Conservation (phyloP, 2,888 invertebrate genomes). For the Morpho achilles region DNA sequence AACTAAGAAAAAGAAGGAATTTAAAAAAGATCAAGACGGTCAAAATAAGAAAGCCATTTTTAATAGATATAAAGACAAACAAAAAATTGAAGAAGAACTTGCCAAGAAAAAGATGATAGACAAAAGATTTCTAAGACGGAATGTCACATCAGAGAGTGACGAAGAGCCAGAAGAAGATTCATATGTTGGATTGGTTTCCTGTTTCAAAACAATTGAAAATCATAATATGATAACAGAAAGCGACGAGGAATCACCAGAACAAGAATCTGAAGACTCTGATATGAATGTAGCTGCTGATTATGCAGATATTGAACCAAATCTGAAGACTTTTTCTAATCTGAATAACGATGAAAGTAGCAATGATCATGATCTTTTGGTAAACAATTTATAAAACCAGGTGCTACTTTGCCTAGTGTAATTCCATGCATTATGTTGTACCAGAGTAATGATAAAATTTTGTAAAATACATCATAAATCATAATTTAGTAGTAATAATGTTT, state of each 20-base stretch:
- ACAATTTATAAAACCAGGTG: not conserved
- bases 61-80: constrained; percentile 71
- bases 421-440: too few relatives aligned
- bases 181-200: constrained; percentile 72
- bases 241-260: constrained; percentile 37
- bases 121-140: constrained; percentile 46
- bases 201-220: constrained; percentile 52
- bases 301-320: constrained; percentile 1
- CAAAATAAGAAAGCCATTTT: constrained; percentile 68
- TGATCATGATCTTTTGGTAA: constrained; percentile 19
- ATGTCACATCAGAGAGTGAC: constrained; percentile 72
- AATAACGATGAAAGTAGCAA: constrained; percentile 14
- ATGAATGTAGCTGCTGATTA: constrained; percentile 1
- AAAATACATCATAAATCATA: too few relatives aligned
- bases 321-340: constrained; percentile 4
- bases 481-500: too few relatives aligned
- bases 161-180: constrained; percentile 60
- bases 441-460: too few relatives aligned
- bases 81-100: constrained; percentile 68
- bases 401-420: too few relatives aligned
- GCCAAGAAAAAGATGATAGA: constrained; percentile 61
- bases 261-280: constrained; percentile 26
- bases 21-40: constrained; percentile 41
- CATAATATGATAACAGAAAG: constrained; percentile 40
- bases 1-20: constrained; percentile 45